phyloP scores from a whole-genome alignment of 2,888 invertebrate species.

The Cephus sareptanus region DNA sequence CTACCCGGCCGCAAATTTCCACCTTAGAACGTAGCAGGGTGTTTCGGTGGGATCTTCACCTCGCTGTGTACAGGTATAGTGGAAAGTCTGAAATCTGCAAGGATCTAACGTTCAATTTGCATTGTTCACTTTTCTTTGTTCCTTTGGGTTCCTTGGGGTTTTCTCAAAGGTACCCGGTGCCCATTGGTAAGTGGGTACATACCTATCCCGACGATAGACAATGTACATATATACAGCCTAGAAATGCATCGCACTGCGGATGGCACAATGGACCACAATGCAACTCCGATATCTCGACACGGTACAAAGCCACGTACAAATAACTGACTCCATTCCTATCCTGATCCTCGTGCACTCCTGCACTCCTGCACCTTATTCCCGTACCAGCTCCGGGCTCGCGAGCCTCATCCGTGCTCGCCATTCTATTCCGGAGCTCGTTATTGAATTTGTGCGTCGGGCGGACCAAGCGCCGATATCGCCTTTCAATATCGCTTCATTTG shows the following conservation, averaged over 20 bases:
- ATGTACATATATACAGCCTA: not conserved
- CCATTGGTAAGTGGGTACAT: not conserved
- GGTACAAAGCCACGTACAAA: conserved; percentile 48
- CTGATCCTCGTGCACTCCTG: conserved; percentile 33
- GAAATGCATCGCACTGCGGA: conserved; percentile 29
- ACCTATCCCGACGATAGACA: not conserved
- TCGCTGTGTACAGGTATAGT: not conserved
- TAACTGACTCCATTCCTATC: conserved; percentile 38
- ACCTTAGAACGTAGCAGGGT: not conserved
- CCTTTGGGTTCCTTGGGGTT: not conserved
- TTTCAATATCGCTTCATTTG: conserved; percentile 55
- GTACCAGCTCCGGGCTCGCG: not conserved
- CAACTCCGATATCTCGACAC: conserved; percentile 37
- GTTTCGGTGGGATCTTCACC: not conserved
- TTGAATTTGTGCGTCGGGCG: conserved; percentile 51
- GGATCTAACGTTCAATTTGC: not conserved
- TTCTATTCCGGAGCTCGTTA: conserved; percentile 35
- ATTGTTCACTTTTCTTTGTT: not conserved
- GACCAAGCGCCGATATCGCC: conserved; percentile 49
- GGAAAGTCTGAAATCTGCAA: not conserved
- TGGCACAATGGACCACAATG: conserved; percentile 27
- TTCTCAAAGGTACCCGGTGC: not conserved
- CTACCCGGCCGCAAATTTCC: not conserved
- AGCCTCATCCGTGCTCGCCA: not conserved
- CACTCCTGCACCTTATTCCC: conserved; percentile 30